Base-by-base conservation (phyloP, 1,140 invertebrate genomes). In the Agrypnia vestita region DNA sequence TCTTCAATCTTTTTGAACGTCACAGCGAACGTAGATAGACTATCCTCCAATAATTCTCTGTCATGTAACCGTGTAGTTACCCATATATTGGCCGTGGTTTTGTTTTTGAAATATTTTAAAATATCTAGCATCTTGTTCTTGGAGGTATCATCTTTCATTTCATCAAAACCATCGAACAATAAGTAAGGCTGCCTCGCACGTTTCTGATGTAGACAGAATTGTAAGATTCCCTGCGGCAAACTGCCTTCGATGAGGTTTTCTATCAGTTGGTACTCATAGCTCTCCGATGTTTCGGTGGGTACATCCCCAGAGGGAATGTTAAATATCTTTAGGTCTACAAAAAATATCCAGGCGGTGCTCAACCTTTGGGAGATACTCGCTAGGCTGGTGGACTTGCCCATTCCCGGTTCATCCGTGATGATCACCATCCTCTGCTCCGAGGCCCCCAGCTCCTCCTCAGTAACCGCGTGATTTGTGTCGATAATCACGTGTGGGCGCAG, bases 81-180 rank as follows among this genome's bases (percentile, higher is more conserved):
- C 0, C 13, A 15, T 15, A 67, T 17, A 11, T n/a, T 67, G 3
- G 62, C 62, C 25, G 13, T 15, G 3, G 62, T 67, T 35, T 47
- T 19, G 13, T 67, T 8, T 67, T 11, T 15, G 13, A n/a, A n/a
- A n/a, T n/a, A n/a, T n/a, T n/a, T n/a, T n/a, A n/a, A n/a, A n/a
- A n/a, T n/a, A n/a, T n/a, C 46, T 7, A 67, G 12, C 7, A 46
- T n/a, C 43, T 67, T 67, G 13, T 67, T 43, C 13, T 1, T 3
- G 1, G 17, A 44, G 21, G 4, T 4, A 9, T 19, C 21, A 15
- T 67, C 62, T 67, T 46, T 12, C 6, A 67, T 67, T 67, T 67
- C 62, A 17, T 67, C 62, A n/a, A 67, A 67, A 44, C 62, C 62
- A 43, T 67, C 62, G 11, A 67, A 67, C 0, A 67, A 11, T 12